Evolutionary conservation across 1,140 invertebrate genomes (phyloP), one percentile per base, ranked within the genome.

Genomic region (Diabrotica virgifera): DNA sequence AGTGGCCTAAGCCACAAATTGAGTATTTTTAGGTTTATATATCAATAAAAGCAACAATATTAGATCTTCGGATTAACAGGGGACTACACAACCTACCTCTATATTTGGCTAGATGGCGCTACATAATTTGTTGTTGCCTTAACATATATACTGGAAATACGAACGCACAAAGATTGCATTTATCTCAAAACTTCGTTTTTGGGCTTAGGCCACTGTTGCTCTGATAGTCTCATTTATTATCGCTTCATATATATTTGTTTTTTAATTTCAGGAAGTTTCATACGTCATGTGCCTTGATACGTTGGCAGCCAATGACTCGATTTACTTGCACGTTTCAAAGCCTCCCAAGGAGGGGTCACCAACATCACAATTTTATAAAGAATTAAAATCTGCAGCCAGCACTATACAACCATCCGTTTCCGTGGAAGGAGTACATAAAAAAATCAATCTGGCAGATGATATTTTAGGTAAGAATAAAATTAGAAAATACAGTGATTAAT

Each of bases 391-490:
- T 0, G 82, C 86, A 0, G 81, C 86, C 6, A 81, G 85, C 0
- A 71, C 81, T 12, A 72, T 81, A 5, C 74, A 80, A 66, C 71
- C 78, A 9, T 79, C 83, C 13, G 73, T 89, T 0, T 85, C 83
- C 5, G 84, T 95, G 35, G 88, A 93, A 71, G 85, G 94, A 57
- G 84, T 96, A 10, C 96, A 98, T 74, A 98, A 98, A 79, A 99
- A 98, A 82, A 98, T 99, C 68, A 97, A 98, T 83, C 81, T 98
- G n/a, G 94, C 94, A 0, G 94, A 98, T 59, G 93, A 95, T 62
- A 84, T 89, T 61, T 62, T 70, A 36, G 40, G 40, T 46, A 46
- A 46, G 24, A 24, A 24, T 24, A 24, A 4, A 24, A n/a, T n/a
- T 24, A 24, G 24, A 24, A 24, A 24, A 24, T 24, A 4, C 1